Percentiles rank a stretch among this genome's conserved stretches.
These are phyloP conservation scores for Palythoa grandiflora DNA, from an alignment of 92 coral and sea anemone genomes.

Conservation along the genomic window DNA sequence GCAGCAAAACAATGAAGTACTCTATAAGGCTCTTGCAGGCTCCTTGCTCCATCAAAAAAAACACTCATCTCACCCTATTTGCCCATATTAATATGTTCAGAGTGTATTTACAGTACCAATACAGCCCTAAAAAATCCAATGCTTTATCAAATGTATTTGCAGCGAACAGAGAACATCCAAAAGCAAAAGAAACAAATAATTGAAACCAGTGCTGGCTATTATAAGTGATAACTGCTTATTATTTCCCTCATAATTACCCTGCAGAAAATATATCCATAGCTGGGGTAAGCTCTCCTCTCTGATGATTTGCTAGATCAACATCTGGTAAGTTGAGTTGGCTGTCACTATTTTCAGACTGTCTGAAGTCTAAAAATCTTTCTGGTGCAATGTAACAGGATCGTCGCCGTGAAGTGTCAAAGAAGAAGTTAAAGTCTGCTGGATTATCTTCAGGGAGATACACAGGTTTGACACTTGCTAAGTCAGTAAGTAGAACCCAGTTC, in stretches of 20 bases:
- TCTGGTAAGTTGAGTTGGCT: constrained; percentile 75
- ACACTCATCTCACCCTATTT: too few species aligned
- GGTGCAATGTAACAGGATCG: constrained; percentile 98
- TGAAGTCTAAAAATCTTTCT: constrained; percentile 89
- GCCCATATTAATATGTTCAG: too few species aligned
- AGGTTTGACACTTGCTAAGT: constrained; percentile 95
- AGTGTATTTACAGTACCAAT: too few species aligned
- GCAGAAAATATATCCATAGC: constrained; percentile 97
- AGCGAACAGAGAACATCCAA: too few species aligned
- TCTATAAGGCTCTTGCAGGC: too few species aligned
- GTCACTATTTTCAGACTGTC: constrained; percentile 75
- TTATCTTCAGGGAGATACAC: constrained; percentile 96
- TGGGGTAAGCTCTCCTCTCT: constrained; percentile 84
- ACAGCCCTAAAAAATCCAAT: too few species aligned
- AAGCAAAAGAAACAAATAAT: too few species aligned
- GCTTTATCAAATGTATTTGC: not conserved
- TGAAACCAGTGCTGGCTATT: not conserved
- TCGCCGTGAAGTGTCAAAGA: constrained; percentile 97
- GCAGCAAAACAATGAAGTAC: too few species aligned
- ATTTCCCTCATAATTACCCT: constrained; percentile 65
- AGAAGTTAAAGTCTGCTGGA: constrained; percentile 97
- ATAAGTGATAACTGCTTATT: not conserved
- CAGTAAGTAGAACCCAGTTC: constrained; percentile 95
- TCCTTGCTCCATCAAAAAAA: too few species aligned
- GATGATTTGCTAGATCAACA: constrained; percentile 86